Evolutionary conservation across 2,113 vertebrate species (phyloP).

Genomic region (Rafetus swinhoei): DNA sequence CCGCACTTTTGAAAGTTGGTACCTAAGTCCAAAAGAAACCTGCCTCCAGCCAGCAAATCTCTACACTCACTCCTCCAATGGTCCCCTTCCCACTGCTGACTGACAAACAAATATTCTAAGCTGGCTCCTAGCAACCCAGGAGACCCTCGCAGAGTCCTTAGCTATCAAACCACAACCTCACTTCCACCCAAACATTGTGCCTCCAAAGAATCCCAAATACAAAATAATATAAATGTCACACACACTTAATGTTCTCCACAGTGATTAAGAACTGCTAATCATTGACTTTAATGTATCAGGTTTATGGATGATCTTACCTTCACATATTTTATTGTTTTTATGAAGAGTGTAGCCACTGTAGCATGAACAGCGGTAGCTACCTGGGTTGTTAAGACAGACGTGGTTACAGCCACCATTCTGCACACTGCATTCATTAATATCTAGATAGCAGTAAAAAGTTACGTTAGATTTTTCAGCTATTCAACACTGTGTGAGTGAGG

Average conservation of each 20-base stretch:
- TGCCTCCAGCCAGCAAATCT: neutral
- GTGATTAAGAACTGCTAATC: neutral
- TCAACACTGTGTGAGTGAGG: neutral
- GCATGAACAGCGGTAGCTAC: slow-evolving; percentile 93
- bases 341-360: slow-evolving; percentile 82
- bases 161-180: neutral
- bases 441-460: slow-evolving; percentile 73
- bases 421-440: slow-evolving; percentile 89
- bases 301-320: slow-evolving; percentile 78
- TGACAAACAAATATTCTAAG: neutral
- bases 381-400: slow-evolving; percentile 88
- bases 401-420: slow-evolving; percentile 90
- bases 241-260: neutral
- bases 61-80: neutral
- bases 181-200: neutral
- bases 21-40: neutral
- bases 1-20: no score
- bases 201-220: neutral
- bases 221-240: neutral
- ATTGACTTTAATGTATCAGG: neutral
- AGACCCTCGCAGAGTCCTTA: neutral
- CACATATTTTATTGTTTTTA: slow-evolving; percentile 81
- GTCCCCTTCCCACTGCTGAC: neutral
- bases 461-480: slow-evolving; percentile 7
- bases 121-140: neutral